Base-by-base conservation (phyloP, 1,140 invertebrate genomes). In the Halesus radiatus region DNA sequence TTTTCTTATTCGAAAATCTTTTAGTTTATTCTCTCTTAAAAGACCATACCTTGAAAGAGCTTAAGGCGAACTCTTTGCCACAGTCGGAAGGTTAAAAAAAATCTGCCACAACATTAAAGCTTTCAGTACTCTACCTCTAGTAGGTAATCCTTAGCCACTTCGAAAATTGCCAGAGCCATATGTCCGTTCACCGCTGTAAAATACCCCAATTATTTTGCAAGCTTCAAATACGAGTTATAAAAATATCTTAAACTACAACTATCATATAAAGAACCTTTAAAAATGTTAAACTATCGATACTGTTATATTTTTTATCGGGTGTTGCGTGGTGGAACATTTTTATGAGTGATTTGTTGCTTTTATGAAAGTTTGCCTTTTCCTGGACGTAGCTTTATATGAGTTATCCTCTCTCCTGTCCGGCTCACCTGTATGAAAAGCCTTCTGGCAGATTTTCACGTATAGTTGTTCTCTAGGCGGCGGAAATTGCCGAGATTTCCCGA, bases 351-450 rank as follows among this genome's bases (percentile, higher is more conserved):
- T 66, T 5, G 13, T 29, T 66, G 4, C 23, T 66, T 15, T 32
- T n/a, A 16, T 2, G 6, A 26, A 20, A 15, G 29, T 72, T 72
- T 29, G n/a, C 4, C 3, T 23, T 72, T 52, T 22, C 37, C n/a
- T 4, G 32, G 64, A 37, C 29, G 18, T 13, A 60, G 50, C 15
- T 72, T 29, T 62, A 45, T 60, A 78, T 77, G 80, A 81, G 66
- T 81, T 78, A 81, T 78, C 45, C 68, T 80, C 79, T 29, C 45
- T 50, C 74, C 76, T 60, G 75, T 60, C 80, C 75, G 75, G 45
- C 76, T 81, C 76, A 81, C 80, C 80, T 78, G 80, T 78, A 77
- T 50, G 62, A 62, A 80, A 80, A 70, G 32, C 79, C 26, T 76
- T 54, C 73, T 20, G 74, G 20, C 68, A 54, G 79, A 77, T 72